Percentiles rank a stretch among this genome's conserved stretches.
Conservation (phyloP, 1,140 invertebrate genomes). For the Lanistes nyassanus region DNA sequence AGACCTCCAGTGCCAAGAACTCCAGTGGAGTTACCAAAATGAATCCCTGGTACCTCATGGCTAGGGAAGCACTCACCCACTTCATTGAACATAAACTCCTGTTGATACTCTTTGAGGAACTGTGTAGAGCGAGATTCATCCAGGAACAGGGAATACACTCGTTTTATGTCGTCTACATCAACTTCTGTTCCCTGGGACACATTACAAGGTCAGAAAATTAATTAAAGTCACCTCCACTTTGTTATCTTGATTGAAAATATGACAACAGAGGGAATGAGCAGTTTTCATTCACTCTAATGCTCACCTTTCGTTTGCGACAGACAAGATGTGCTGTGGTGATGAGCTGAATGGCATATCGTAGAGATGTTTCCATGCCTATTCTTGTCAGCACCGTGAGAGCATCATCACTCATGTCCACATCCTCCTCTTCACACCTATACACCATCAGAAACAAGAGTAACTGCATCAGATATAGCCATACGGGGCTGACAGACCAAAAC, state of each 20-base stretch:
- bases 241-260: not conserved
- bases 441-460: slow-evolving; percentile 69
- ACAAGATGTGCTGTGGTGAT: slow-evolving; percentile 96
- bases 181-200: slow-evolving; percentile 70
- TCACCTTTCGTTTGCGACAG: slow-evolving; percentile 82
- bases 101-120: slow-evolving; percentile 94
- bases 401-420: slow-evolving; percentile 93
- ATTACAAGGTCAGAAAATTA: too few species aligned
- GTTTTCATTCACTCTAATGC: too few species aligned
- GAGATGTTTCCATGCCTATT: slow-evolving; percentile 91
- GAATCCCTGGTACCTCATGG: too few species aligned
- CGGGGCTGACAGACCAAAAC: too few species aligned
- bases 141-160: slow-evolving; percentile 93
- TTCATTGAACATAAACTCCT: slow-evolving; percentile 91
- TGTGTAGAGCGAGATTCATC: slow-evolving; percentile 93
- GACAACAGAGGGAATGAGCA: too few species aligned
- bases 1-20: too few species aligned
- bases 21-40: too few species aligned
- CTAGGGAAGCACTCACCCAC: slow-evolving; percentile 26
- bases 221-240: too few species aligned
- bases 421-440: slow-evolving; percentile 84
- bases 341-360: slow-evolving; percentile 98
- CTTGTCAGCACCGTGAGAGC: slow-evolving; percentile 90
- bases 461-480: too few species aligned
- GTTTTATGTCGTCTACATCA: slow-evolving; percentile 90